These are phyloP conservation scores for Formica aserva DNA, from an alignment of 2,888 invertebrate genomes.

Conservation along the genomic window DNA sequence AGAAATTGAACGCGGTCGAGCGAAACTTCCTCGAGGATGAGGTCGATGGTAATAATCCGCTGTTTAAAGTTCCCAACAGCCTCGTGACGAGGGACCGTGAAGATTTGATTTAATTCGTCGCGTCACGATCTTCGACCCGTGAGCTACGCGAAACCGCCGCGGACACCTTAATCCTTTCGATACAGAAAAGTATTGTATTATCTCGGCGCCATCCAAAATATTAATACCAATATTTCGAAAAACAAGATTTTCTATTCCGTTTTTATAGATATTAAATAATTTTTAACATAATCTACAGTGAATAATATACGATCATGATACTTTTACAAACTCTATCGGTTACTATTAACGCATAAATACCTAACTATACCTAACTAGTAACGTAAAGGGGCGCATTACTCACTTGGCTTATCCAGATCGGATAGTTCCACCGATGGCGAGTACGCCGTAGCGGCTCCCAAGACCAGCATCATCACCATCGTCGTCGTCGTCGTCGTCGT, in stretches of 20 bases:
- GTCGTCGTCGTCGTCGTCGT: constrained; percentile 64
- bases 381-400: constrained; percentile 73
- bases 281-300: not conserved
- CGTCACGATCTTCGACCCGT: constrained; percentile 36
- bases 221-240: not conserved
- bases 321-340: constrained; percentile 1
- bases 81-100: constrained; percentile 39
- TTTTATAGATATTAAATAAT: not conserved
- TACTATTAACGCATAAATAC: not conserved
- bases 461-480: constrained; percentile 74
- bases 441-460: constrained; percentile 77
- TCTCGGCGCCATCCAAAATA: not conserved
- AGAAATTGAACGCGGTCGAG: constrained; percentile 33
- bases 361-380: constrained; percentile 49
- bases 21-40: constrained; percentile 46
- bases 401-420: constrained; percentile 84
- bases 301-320: not conserved
- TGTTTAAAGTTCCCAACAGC: constrained; percentile 50
- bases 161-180: not conserved
- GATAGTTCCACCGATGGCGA: constrained; percentile 79
- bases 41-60: constrained; percentile 44
- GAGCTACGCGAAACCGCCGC: not conserved
- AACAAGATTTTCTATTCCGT: not conserved
- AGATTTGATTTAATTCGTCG: constrained; percentile 49
- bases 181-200: not conserved